Conservation (phyloP, 2,797 vertebrate species). For the Hapalemur alaotrensis region DNA sequence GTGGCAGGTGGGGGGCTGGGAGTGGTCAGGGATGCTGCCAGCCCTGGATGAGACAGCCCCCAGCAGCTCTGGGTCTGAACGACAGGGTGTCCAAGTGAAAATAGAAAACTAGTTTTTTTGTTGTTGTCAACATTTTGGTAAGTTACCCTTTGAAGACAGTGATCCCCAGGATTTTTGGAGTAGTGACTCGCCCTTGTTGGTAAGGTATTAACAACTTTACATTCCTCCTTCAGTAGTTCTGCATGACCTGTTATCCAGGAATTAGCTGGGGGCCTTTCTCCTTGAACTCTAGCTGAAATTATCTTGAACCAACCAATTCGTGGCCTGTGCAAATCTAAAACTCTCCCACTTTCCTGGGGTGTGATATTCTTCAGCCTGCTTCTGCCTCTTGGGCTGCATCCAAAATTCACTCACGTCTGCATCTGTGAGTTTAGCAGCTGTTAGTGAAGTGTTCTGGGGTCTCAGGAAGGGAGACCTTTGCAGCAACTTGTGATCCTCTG, state of each 20-base stretch:
- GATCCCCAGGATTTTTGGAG: neutral
- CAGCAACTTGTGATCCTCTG: neutral
- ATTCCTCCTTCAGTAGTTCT: neutral
- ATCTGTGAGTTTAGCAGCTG: neutral
- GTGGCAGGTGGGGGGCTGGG: fast-evolving
- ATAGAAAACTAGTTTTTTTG: neutral
- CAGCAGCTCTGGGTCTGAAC: neutral
- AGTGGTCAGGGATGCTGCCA: neutral
- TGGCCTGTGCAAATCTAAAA: neutral
- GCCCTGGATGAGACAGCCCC: neutral
- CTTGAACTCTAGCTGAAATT: neutral
- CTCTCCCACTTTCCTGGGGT: neutral
- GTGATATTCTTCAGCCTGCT: neutral
- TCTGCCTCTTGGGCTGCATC: neutral
- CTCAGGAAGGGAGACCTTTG: neutral
- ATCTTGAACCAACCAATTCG: neutral
- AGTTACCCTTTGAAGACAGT: neutral
- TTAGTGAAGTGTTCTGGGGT: neutral
- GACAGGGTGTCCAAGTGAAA: neutral
- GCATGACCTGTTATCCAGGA: neutral
- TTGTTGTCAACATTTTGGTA: neutral
- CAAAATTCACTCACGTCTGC: neutral
- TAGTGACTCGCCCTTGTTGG: neutral
- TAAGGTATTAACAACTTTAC: neutral
- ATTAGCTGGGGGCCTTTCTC: neutral